These are phyloP conservation scores for Automeris io DNA, from an alignment of 2,888 invertebrate genomes.

Conservation along the genomic window DNA sequence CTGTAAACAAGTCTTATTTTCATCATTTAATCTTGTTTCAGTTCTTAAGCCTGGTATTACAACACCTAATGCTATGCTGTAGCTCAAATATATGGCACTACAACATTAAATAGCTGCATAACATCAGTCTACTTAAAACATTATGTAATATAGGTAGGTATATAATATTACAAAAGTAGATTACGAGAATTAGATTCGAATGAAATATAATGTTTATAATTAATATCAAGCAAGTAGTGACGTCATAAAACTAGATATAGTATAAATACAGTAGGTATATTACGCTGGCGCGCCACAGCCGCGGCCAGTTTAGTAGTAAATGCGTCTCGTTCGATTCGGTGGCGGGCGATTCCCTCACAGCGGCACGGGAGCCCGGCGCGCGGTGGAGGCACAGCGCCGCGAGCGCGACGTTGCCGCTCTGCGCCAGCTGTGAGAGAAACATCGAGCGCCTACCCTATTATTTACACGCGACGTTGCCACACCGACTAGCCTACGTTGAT, in stretches of 20 bases:
- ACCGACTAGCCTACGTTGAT: conserved; percentile 73
- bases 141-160: not conserved
- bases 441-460: conserved; percentile 75
- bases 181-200: too few species aligned
- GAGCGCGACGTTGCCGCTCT: conserved; percentile 67
- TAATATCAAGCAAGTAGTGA: too few species aligned
- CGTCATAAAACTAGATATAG: conserved; percentile 44
- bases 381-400: conserved; percentile 47
- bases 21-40: conserved; percentile 46
- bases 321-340: conserved; percentile 52
- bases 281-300: conserved; percentile 31
- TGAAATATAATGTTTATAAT: too few species aligned
- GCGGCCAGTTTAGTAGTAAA: conserved; percentile 27
- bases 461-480: conserved; percentile 75
- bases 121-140: not conserved
- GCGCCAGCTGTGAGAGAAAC: conserved; percentile 76
- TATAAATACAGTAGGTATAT: conserved; percentile 61
- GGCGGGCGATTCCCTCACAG: conserved; percentile 30
- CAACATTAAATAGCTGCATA: not conserved
- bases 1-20: conserved; percentile 73
- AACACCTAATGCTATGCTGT: not conserved
- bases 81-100: conserved; percentile 23
- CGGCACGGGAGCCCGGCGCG: conserved; percentile 32
- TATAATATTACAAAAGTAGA: too few species aligned
- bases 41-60: conserved; percentile 10